Evolutionary conservation across 2,888 invertebrate genomes (phyloP).

Genomic region (Agrotis puta): DNA sequence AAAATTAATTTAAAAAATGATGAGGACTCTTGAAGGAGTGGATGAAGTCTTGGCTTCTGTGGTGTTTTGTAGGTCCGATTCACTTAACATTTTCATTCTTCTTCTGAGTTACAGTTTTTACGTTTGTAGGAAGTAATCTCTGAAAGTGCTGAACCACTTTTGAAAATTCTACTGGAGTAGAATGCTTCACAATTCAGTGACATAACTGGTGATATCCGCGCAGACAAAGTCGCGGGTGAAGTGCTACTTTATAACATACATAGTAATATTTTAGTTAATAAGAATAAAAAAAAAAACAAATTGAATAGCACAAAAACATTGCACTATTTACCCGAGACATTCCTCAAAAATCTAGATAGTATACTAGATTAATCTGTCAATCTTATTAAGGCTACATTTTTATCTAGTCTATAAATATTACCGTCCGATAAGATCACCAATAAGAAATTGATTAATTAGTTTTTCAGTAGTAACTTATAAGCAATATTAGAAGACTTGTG

Average conservation of each 20-base stretch:
- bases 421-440: conserved; percentile 30
- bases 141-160: no score
- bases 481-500: neutral
- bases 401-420: conserved; percentile 45
- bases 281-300: neutral
- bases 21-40: neutral
- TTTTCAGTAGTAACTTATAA: neutral
- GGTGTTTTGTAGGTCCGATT: neutral
- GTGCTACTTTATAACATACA: no score
- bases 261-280: neutral
- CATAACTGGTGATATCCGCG: no score
- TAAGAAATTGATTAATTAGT: conserved; percentile 39
- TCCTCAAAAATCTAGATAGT: conserved; percentile 30
- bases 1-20: neutral
- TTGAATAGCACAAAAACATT: neutral
- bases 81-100: no score
- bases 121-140: no score
- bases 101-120: no score
- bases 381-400: conserved; percentile 39
- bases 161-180: no score
- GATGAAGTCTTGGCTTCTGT: neutral
- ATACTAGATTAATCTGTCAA: conserved; percentile 33
- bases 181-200: no score
- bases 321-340: conserved; percentile 11
- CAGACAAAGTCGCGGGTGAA: no score